Evolutionary conservation across 2,797 vertebrate genomes (phyloP).

Genomic region (Esox lucius): DNA sequence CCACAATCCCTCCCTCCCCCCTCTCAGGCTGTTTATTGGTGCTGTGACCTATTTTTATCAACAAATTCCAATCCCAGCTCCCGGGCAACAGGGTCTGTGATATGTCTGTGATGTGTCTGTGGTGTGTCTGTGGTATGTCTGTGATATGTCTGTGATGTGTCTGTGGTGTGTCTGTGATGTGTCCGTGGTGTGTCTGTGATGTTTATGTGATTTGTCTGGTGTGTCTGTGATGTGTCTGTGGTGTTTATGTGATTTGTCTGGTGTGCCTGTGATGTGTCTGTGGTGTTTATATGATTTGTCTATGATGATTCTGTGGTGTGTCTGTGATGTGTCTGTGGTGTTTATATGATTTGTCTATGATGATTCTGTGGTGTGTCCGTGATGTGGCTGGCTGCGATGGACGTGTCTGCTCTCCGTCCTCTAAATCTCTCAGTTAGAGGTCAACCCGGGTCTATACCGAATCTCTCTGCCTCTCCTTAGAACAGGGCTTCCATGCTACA

Average conservation of each 20-base stretch:
- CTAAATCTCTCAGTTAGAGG: slow-evolving; percentile 58
- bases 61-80: slow-evolving; percentile 53
- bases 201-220: background rate
- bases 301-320: slow-evolving; percentile 30
- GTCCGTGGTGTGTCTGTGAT: slow-evolving; percentile 38
- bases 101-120: slow-evolving; percentile 48
- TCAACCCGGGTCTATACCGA: slow-evolving; percentile 29
- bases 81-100: slow-evolving; percentile 47
- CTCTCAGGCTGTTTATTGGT: slow-evolving; percentile 58
- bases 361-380: no score
- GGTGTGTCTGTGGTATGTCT: slow-evolving; percentile 4
- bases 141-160: slow-evolving; percentile 32
- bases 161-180: slow-evolving; percentile 30
- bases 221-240: background rate
- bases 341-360: background rate
- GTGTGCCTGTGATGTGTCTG: slow-evolving; percentile 18
- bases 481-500: background rate
- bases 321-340: slow-evolving; percentile 36
- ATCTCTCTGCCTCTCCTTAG: background rate
- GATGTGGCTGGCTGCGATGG: slow-evolving; percentile 46
- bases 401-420: slow-evolving; percentile 52
- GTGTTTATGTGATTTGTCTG: slow-evolving; percentile 35
- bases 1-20: slow-evolving; percentile 51
- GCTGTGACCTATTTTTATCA: slow-evolving; percentile 70
- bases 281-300: no score